Conservation (phyloP, 2,888 invertebrate species). For the Sipha maydis region DNA sequence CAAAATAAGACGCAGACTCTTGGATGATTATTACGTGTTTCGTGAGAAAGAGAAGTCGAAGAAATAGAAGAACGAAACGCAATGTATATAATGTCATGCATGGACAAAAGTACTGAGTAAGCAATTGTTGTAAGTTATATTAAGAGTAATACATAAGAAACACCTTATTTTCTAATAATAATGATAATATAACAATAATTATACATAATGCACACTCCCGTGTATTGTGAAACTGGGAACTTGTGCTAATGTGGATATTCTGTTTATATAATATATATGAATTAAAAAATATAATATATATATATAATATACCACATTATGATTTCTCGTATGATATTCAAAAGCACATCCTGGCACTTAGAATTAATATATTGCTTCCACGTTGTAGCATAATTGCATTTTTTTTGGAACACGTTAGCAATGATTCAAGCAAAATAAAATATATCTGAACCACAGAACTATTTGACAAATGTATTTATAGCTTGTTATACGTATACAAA, state of each 20-base stretch:
- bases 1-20: background rate
- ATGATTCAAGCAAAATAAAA: background rate
- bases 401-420: background rate
- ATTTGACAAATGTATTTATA: background rate
- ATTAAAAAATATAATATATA: background rate
- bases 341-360: background rate
- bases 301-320: background rate
- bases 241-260: background rate
- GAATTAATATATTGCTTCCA: background rate
- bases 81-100: conserved; percentile 37
- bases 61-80: conserved; percentile 5
- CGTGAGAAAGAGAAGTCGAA: conserved; percentile 21
- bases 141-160: conserved; percentile 53
- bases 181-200: background rate
- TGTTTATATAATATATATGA: background rate
- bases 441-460: background rate
- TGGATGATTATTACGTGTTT: conserved; percentile 14
- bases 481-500: too few relatives aligned
- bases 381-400: background rate
- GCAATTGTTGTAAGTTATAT: conserved; percentile 53
- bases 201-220: background rate
- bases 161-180: conserved; percentile 19
- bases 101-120: conserved; percentile 57
- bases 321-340: background rate
- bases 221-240: background rate